Base-by-base conservation (phyloP, 2,888 invertebrate genomes). In the Hyalella azteca region DNA sequence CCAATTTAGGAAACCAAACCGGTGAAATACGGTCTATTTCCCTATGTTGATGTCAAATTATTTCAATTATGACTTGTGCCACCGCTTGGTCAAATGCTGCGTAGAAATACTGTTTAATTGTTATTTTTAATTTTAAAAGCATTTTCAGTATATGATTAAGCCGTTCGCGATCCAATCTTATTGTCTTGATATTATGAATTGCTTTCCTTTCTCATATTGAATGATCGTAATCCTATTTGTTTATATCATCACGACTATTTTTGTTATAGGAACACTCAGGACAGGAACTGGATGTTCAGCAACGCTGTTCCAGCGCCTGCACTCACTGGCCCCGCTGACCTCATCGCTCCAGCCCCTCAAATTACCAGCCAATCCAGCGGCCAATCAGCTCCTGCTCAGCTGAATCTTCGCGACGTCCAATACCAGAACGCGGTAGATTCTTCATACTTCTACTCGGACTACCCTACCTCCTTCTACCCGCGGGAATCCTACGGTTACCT, bases 201-300 rank as follows among this genome's bases (percentile, higher is more conserved):
- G n/a, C n/a, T 45, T 45, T 45, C 15, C 45, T 45, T 45, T 45
- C 15, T 15, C 15, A 45, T 11, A 11, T 45, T 15, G 9, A 45
- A 11, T 45, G 45, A 45, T 11, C 45, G 15, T 11, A 45, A 45
- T 45, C 45, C 9, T 45, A n/a, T n/a, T n/a, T n/a, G n/a, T n/a
- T n/a, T n/a, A n/a, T n/a, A n/a, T n/a, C n/a, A n/a, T n/a, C n/a
- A n/a, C n/a, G n/a, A n/a, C n/a, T n/a, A n/a, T n/a, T n/a, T n/a
- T n/a, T 54, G 22, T 54, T 1, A 2, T 29, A 54, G 54, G 54
- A 29, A 15, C 15, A 5, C 0, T 7, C 15, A 5, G 26, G 59
- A 66, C 66, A 19, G 29, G 15, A 66, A 36, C 66, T 66, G 66
- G 66, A 66, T 66, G 66, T 66, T 66, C 39, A 36, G 19, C 19